Base-by-base conservation (phyloP, 2,888 invertebrate genomes). In the Conomelus anceps region DNA sequence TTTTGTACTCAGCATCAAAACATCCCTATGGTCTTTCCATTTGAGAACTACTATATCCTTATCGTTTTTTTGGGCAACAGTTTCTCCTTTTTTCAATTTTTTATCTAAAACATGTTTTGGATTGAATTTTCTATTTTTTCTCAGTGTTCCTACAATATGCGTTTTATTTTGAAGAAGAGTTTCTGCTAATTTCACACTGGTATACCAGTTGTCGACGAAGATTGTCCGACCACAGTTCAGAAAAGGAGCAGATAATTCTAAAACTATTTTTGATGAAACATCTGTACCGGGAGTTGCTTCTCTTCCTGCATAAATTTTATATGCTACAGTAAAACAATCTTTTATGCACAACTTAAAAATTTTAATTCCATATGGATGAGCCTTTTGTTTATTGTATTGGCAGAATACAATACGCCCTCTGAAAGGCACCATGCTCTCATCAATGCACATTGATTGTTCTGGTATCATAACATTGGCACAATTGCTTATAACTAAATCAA, bases 311-410 rank as follows among this genome's bases (percentile, higher is more conserved):
- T 92, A 93, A 26, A 92, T 24, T 89, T 91, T 17, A 17, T 92
- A 85, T 90, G 92, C 92, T 87, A 89, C 91, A n/a, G 92, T 92
- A 91, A 92, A 92, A 9, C 92, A 92, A 63, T 89, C 29, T n/a
- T 84, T 86, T 90, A 89, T 90, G 89, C 92, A 92, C 24, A 92
- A 87, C 90, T 91, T 93, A 90, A 91, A 92, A 23, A 92, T 85
- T 91, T 93, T 93, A 89, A 93, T 92, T 22, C 92, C 92, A 90
- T 92, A 92, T 88, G 91, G 92, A 89, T 92, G 92, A 7, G 91
- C 88, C 90, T 92, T 92, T 88, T 91, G 90, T 86, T 92, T 92
- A 89, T 91, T 91, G 89, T 92, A 92, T 89, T 92, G 92, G 22
- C 91, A 90, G 90, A 92, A 92, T 89, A 91, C 88, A 88, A 92